A percentile compares a stretch with the other conserved stretches of the same genome.
These are phyloP conservation scores for Frieseomelitta varia DNA, from an alignment of 1,140 invertebrate genomes.

Conservation along the genomic window DNA sequence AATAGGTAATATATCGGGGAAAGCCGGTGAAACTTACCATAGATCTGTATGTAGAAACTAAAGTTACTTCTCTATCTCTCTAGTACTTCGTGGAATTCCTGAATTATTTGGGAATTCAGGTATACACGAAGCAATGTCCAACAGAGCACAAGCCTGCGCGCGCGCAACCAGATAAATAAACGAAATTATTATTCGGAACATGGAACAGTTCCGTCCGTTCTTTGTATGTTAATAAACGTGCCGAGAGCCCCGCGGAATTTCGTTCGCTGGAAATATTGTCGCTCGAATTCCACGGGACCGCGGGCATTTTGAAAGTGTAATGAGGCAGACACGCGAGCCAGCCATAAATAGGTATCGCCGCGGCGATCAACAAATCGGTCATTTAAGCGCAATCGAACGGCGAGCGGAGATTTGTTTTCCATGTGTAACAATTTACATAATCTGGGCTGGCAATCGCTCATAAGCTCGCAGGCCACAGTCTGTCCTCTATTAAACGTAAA, in stretches of 20 bases:
- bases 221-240: background rate
- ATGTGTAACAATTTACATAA: constrained; percentile 46
- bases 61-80: too few relatives aligned
- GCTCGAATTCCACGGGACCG: constrained; percentile 12
- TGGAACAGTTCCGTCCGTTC: background rate
- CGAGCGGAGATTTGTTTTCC: constrained; percentile 25
- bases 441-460: background rate
- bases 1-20: too few relatives aligned
- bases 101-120: background rate
- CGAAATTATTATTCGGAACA: background rate
- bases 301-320: constrained; percentile 38
- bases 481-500: background rate
- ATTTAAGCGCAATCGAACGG: constrained; percentile 29
- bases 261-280: background rate
- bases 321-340: background rate
- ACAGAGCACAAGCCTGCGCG: too few relatives aligned
- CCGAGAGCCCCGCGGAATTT: background rate
- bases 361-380: constrained; percentile 34
- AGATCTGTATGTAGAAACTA: too few relatives aligned
- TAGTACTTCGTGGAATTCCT: background rate
- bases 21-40: too few relatives aligned
- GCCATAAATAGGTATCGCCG: background rate
- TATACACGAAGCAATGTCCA: too few relatives aligned
- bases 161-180: background rate
- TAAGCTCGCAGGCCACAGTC: too few relatives aligned